Conservation (phyloP, 2,113 vertebrate species). For the Onychorhynchus coronatus region DNA sequence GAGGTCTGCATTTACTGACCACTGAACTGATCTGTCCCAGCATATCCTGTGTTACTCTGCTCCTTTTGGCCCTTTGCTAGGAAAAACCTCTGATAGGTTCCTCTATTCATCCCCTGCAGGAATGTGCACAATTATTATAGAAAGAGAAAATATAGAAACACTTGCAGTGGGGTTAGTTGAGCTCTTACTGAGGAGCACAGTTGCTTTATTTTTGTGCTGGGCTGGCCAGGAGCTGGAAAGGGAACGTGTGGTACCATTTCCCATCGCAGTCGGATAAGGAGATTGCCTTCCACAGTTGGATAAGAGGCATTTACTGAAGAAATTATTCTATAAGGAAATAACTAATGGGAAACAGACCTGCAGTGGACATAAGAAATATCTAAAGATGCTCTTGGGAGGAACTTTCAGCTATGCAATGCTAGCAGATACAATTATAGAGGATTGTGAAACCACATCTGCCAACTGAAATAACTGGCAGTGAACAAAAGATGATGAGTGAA, state of each 20-base stretch:
- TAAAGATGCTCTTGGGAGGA: conserved; percentile 45
- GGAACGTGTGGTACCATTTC: not conserved
- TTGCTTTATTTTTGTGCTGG: conserved; percentile 7
- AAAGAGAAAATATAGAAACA: not conserved
- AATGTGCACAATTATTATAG: not conserved
- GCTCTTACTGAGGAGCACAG: not conserved
- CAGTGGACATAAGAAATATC: conserved; percentile 49
- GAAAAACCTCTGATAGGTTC: not conserved
- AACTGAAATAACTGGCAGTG: conserved; percentile 60
- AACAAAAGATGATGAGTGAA: conserved; percentile 61
- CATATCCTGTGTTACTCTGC: not conserved
- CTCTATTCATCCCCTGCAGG: not conserved
- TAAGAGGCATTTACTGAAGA: conserved; percentile 30
- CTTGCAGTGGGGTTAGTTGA: not conserved
- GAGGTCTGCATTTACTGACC: not conserved
- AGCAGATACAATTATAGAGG: conserved; percentile 47
- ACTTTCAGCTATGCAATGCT: conserved; percentile 31
- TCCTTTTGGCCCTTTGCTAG: not conserved
- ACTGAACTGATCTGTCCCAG: not conserved
- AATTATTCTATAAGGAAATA: conserved; percentile 55
- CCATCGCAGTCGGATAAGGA: not conserved
- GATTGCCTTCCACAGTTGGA: conserved; percentile 18
- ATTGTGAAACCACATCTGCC: conserved; percentile 60
- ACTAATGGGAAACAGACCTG: conserved; percentile 49
- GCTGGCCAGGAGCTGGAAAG: not conserved